Base-by-base conservation (phyloP, 2,888 invertebrate species). In the Diarsia mendica region DNA sequence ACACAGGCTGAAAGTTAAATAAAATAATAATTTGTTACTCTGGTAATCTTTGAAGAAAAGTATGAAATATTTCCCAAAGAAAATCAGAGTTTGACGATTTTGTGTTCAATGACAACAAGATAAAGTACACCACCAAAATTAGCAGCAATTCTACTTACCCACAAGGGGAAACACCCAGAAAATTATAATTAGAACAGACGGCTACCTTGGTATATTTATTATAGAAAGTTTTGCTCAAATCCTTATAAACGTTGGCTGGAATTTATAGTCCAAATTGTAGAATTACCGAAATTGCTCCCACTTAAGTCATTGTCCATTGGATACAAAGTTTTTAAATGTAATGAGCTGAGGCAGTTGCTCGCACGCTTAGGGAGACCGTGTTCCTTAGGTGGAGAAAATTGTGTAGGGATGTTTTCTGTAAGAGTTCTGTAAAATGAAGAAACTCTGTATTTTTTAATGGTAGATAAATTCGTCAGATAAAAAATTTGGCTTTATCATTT, bases 201-300 rank as follows among this genome's bases (percentile, higher is more conserved):
- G 11, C 58, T 79, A 83, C 82, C 82, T 85, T 76, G 55, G 71
- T 76, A 86, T 87, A 87, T 87, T 88, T 87, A 87, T 87, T 84
- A 77, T 83, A 60, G 48, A 70, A 89, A 89, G 77, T 89, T 88
- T 85, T 67, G 71, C 48, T 60, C 70, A 78, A 79, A 77, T 85
- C 79, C 72, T 82, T 88, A 80, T 72, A 83, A 87, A 79, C 74
- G 77, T 23, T 74, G 76, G 61, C 80, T 82, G 68, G 75, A 76
- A 86, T 84, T 87, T 87, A 88, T 87, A 75, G 85, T 79, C 72
- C 28, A 77, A 84, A 87, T 84, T 83, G 74, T 64, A 73, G 76
- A 82, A 82, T 87, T 80, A 81, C 72, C 46, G 39, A 64, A 85
- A 85, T 84, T 80, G 68, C 66, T 80, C 80, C 72, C 82, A 85